Evolutionary conservation across 2,797 vertebrate species (phyloP), one percentile per base, ranked within the genome.

Genomic region (Chaetophractus vellerosus): DNA sequence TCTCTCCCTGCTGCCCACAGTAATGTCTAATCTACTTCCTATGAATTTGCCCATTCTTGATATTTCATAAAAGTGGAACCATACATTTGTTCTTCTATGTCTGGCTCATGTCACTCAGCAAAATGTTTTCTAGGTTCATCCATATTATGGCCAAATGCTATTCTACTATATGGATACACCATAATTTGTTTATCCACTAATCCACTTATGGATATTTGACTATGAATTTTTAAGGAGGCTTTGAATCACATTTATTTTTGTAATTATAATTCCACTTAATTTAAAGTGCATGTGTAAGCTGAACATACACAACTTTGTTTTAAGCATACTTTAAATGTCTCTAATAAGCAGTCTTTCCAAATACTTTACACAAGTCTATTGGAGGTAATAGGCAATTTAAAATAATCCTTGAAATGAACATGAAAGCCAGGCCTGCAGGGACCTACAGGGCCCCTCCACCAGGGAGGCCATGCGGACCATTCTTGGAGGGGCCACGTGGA

Each of bases 331-430:
- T 79, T 31, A 50, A 95, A 52, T 31, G 9, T 23, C 28, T 66
- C 38, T 75, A 64, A 12, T 52, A 79, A 86, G 26, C 48, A 63
- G 57, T 26, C 63, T 95, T 76, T 71, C 48, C 19, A 55, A 72
- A 38, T 26, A 74, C 38, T 81, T 31, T 9, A 71, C 50, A 28
- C 12, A 41, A 89, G 75, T 87, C 78, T 72, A 50, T 55, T 1
- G 36, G 24, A 57, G n/a, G 52, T 71, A 69, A 71, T 6, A 61
- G 18, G 23, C 55, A 69, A 50, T 36, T 66, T 80, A 33, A 94
- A 88, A 9, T 23, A 68, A 87, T 80, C 52, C n/a, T n/a, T 71
- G 45, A 36, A 19, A 5, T 0, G 6, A 75, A 41, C 18, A 16
- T 5, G 12, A 41, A 26, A 28, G 28, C 31, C 38, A 33, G 69